Percentiles rank a stretch among this genome's conserved stretches.
Conservation (phyloP, 2,888 invertebrate genomes). For the Aleiodes alternator region DNA sequence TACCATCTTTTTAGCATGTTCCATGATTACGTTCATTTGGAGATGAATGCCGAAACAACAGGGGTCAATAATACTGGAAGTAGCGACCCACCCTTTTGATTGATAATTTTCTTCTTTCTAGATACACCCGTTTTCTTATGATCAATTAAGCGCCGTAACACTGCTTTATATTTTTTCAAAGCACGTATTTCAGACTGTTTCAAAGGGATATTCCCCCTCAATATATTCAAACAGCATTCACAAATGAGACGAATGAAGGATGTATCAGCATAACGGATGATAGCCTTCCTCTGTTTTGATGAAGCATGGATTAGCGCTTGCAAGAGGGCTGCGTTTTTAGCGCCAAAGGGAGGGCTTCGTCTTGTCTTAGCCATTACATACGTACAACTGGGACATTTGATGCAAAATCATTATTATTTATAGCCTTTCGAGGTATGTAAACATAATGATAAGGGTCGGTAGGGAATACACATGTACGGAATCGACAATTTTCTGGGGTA, state of each 20-base stretch:
- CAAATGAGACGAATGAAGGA: no score
- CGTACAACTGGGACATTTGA: neutral
- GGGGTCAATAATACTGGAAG: neutral
- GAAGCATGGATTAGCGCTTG: neutral
- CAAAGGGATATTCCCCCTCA: no score
- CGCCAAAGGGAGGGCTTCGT: neutral
- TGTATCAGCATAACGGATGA: no score
- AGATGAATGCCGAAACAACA: neutral
- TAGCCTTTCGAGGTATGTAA: neutral
- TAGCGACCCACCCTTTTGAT: neutral
- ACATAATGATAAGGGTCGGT: constrained; percentile 7
- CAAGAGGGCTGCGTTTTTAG: neutral
- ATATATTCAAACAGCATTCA: no score
- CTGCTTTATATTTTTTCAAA: neutral
- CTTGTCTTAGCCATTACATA: neutral
- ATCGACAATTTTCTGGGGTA: constrained; percentile 25
- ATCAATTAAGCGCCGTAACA: neutral
- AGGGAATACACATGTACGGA: constrained; percentile 34
- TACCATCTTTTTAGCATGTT: constrained; percentile 31
- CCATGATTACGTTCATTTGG: neutral
- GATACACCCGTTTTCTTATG: neutral
- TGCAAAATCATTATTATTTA: neutral
- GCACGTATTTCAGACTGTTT: neutral
- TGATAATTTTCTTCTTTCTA: neutral
- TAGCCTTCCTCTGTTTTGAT: neutral